phyloP scores from a whole-genome alignment of 2,888 invertebrate genomes.

The Drosophila antonietae region DNA sequence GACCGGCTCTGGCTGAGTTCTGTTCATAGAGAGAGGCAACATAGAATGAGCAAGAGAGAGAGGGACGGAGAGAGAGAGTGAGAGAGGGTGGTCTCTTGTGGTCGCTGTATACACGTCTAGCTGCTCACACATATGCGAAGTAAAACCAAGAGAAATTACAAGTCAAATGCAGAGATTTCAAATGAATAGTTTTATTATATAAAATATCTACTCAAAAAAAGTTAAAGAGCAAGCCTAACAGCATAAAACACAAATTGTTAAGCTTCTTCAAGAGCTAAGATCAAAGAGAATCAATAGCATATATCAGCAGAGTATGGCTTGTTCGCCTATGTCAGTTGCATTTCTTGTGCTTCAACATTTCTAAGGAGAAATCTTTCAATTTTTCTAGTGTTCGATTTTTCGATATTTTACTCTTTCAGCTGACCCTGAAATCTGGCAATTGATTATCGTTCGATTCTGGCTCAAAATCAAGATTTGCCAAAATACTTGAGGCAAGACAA shows the following conservation, averaged over 20 bases:
- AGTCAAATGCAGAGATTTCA: background rate
- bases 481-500: constrained; percentile 1
- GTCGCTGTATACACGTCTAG: background rate
- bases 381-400: constrained; percentile 7
- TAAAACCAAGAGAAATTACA: background rate
- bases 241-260: too few relatives aligned
- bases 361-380: constrained; percentile 2
- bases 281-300: too few relatives aligned
- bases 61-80: background rate
- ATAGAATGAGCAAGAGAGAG: background rate
- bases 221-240: too few relatives aligned
- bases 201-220: background rate
- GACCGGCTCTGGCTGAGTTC: constrained; percentile 22
- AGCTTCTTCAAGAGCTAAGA: too few relatives aligned
- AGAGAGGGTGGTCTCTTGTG: background rate
- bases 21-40: background rate
- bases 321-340: background rate
- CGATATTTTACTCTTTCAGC: background rate
- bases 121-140: background rate
- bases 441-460: constrained; percentile 9
- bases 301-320: background rate
- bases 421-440: constrained; percentile 18
- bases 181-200: background rate
- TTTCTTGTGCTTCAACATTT: background rate
- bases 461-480: constrained; percentile 1